Conservation (phyloP, 2,113 vertebrate species). For the Ahaetulla prasina region DNA sequence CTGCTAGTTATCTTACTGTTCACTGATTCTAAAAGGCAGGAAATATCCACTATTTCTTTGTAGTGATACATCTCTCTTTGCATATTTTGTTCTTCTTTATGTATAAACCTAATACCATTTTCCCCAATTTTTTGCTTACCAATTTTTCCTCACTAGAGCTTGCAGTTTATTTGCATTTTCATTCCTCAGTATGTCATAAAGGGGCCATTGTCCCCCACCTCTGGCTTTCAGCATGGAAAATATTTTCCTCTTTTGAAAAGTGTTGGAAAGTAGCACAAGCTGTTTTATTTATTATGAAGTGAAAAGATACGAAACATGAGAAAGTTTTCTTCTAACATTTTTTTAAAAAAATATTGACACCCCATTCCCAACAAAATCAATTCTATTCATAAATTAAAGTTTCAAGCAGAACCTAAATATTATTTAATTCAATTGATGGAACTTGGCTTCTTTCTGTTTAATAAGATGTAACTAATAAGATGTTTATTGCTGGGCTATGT, state of each 20-base stretch:
- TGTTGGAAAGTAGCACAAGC: not conserved
- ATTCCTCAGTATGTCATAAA: not conserved
- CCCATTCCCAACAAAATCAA: not conserved
- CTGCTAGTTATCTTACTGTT: not conserved
- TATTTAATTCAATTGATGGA: not conserved
- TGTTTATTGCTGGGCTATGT: not conserved
- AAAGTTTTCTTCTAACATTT: not conserved
- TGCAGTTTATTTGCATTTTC: not conserved
- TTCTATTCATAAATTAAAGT: not conserved
- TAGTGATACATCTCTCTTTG: not conserved
- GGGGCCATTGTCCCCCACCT: no score
- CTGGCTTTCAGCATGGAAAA: not conserved
- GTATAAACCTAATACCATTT: not conserved
- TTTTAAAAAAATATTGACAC: not conserved
- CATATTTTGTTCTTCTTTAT: not conserved
- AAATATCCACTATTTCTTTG: not conserved
- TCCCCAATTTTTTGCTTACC: not conserved
- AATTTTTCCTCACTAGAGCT: not conserved
- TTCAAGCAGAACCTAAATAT: not conserved
- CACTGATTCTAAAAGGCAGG: not conserved
- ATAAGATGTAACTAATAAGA: not conserved
- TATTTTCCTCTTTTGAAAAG: slow-evolving; percentile 42
- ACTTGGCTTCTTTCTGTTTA: not conserved
- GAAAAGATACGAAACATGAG: not conserved
- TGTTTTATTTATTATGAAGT: not conserved